phyloP scores from a whole-genome alignment of 1,140 invertebrate species.

The Aethina tumida region DNA sequence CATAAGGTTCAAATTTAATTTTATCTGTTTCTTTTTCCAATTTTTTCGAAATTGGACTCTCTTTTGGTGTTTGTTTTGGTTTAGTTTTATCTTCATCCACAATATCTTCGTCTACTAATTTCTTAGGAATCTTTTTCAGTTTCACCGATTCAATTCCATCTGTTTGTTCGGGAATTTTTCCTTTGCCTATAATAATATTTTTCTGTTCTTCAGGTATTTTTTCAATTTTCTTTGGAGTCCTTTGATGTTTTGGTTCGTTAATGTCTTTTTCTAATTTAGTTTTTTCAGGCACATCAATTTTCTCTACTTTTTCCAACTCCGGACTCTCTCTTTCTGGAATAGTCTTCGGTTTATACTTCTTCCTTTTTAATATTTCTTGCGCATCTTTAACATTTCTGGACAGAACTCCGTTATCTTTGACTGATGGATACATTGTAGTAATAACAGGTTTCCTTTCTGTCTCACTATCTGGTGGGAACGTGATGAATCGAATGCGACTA shows the following conservation, averaged over 20 bases:
- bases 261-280: constrained; percentile 18
- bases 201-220: constrained; percentile 41
- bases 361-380: constrained; percentile 48
- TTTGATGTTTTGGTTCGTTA: constrained; percentile 17
- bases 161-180: constrained; percentile 40
- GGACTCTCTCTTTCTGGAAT: constrained; percentile 50
- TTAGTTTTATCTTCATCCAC: constrained; percentile 27
- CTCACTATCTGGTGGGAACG: constrained; percentile 45
- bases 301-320: constrained; percentile 60
- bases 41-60: constrained; percentile 26
- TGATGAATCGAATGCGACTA: constrained; percentile 48
- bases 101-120: constrained; percentile 17
- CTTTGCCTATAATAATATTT: constrained; percentile 41
- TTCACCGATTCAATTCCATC: constrained; percentile 34
- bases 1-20: constrained; percentile 19
- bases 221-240: constrained; percentile 25
- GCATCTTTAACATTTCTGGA: constrained; percentile 62
- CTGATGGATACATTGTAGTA: constrained; percentile 42
- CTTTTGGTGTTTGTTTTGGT: constrained; percentile 29
- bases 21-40: constrained; percentile 19
- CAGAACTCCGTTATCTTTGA: constrained; percentile 48
- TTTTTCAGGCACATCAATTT: constrained; percentile 40
- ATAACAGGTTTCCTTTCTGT: constrained; percentile 41
- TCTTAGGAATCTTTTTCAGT: constrained; percentile 29
- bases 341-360: constrained; percentile 50